A percentile compares a stretch with the other conserved stretches of the same genome.
phyloP scores from a whole-genome alignment of 2,113 vertebrate species.

The Lagopus muta region DNA sequence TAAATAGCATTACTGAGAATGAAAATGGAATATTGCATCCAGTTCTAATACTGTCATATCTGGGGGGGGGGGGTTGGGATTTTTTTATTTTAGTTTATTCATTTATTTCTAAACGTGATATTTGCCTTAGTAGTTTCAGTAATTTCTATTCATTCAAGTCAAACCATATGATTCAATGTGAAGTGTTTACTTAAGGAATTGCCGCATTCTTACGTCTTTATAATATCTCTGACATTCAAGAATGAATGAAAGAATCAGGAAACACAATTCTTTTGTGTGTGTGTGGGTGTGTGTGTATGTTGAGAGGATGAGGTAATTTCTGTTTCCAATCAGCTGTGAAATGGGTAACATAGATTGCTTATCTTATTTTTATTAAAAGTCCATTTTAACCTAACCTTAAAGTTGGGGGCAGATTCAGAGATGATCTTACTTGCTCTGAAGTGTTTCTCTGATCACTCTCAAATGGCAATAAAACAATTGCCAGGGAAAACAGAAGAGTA shows the following conservation, averaged over 20 bases:
- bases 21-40: neutral
- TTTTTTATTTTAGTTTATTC: neutral
- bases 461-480: constrained; percentile 46
- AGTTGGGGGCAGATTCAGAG: neutral
- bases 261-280: neutral
- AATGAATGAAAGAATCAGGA: neutral
- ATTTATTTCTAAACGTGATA: neutral
- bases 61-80: neutral
- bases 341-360: neutral
- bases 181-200: neutral
- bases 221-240: neutral
- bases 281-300: too few species aligned
- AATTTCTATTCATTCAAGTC: neutral
- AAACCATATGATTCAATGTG: neutral
- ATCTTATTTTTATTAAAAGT: neutral
- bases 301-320: neutral
- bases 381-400: constrained; percentile 14
- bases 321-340: neutral
- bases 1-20: neutral
- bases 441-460: constrained; percentile 40
- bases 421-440: neutral
- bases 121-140: neutral
- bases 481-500: constrained; percentile 44
- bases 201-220: neutral
- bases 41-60: neutral